Evolutionary conservation across 2,113 vertebrate genomes (phyloP).

Genomic region (Ictalurus furcatus): DNA sequence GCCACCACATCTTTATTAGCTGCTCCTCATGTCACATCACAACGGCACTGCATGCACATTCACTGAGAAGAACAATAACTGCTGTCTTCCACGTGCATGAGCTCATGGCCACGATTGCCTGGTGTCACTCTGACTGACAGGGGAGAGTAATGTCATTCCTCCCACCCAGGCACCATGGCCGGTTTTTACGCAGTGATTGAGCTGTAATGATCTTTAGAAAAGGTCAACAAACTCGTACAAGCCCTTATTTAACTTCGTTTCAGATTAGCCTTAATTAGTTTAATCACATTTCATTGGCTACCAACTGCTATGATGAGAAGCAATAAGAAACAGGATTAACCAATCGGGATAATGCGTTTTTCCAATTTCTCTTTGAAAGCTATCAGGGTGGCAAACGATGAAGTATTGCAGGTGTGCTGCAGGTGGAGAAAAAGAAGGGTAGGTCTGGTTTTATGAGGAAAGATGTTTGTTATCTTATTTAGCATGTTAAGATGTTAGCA

Average conservation of each 20-base stretch:
- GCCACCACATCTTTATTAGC: not conserved
- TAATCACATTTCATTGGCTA: not conserved
- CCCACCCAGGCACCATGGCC: not conserved
- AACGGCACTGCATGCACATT: not conserved
- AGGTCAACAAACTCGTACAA: not conserved
- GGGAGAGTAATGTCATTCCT: not conserved
- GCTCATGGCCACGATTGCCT: not conserved
- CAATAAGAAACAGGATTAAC: not conserved
- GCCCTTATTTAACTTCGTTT: not conserved
- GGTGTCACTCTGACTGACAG: not conserved
- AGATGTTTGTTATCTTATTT: not conserved
- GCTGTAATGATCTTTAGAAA: not conserved
- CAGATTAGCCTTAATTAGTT: not conserved
- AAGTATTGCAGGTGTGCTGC: not conserved
- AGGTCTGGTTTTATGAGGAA: not conserved
- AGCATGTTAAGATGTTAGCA: not conserved
- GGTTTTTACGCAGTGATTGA: not conserved
- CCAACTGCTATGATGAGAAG: not conserved
- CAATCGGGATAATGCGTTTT: not conserved
- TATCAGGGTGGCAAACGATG: not conserved
- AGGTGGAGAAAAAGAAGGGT: not conserved
- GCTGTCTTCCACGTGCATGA: not conserved
- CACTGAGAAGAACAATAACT: not conserved
- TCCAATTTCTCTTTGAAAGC: not conserved
- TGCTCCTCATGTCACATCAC: not conserved